Base-by-base conservation (phyloP, 2,888 invertebrate species). In the Scaptomyza caliginosa region DNA sequence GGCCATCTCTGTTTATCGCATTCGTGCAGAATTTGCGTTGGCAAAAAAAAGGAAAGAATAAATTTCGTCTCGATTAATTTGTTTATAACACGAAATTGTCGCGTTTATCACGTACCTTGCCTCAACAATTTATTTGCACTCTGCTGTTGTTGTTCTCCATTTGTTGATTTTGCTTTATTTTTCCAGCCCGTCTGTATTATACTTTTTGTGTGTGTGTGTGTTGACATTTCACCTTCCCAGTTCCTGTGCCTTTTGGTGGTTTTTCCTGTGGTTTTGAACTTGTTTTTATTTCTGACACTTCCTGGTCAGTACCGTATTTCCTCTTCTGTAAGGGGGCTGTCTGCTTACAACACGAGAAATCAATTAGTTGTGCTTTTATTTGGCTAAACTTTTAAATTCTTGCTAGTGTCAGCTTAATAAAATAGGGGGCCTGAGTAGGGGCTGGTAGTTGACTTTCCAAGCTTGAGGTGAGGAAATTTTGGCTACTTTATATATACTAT, bases 61-160 rank as follows among this genome's bases (percentile, higher is more conserved):
- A 46, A 68, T 74, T 64, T 65, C 34, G 3, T 40, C 63, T 46
- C 78, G 79, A 79, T 86, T 88, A 88, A 89, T 89, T 85, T 81
- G 73, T 71, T 75, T 80, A 83, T 79, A 71, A 67, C 90, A 89
- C 64, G 90, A 72, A 67, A 84, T 75, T 69, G 74, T 81, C 67
- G 75, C 78, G 67, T 84, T 82, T 81, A 73, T 83, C 80, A 80
- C 76, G 70, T 74, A 52, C 36, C 65, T 52, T 16, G 30, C 11
- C 51, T 45, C 21, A 34, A 50, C 65, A 42, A 56, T 73, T 67
- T 59, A 66, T 68, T 68, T 70, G 56, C 73, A 16, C n/a, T n/a
- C 4, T 5, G 34, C 8, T 32, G 6, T 32, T 39, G 43, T 46
- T 48, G 24, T 57, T 75, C 59, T 43, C 28, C 54, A 42, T 45